Evolutionary conservation across 64 coral and sea anemone species (phyloP).

Genomic region (Trachythela sp.): DNA sequence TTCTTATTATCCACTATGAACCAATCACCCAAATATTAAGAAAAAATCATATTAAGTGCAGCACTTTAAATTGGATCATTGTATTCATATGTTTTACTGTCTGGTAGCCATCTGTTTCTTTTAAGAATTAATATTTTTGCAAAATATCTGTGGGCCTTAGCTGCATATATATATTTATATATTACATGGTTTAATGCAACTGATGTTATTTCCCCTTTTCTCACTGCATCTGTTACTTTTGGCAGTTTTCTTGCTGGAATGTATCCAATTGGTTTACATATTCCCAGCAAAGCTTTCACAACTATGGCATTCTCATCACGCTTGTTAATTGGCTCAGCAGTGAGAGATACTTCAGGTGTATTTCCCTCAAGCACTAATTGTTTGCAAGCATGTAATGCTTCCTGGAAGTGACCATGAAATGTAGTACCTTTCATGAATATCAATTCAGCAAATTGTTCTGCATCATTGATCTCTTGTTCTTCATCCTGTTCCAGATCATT

Average conservation of each 20-base stretch:
- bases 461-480: not conserved
- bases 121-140: conserved; percentile 32
- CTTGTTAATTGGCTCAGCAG: conserved; percentile 35
- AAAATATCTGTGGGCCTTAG: conserved; percentile 43
- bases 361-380: conserved; percentile 18
- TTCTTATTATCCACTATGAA: no score
- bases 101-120: conserved; percentile 31
- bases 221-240: conserved; percentile 36
- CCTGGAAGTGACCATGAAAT: conserved; percentile 43
- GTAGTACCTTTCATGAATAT: conserved; percentile 45
- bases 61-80: conserved; percentile 24
- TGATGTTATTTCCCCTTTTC: conserved; percentile 36
- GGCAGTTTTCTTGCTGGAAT: conserved; percentile 40
- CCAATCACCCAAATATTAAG: no score
- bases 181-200: conserved; percentile 38
- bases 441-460: conserved; percentile 11
- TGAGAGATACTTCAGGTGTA: conserved; percentile 7
- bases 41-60: not conserved
- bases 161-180: conserved; percentile 21
- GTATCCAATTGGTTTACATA: conserved; percentile 40
- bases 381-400: conserved; percentile 23
- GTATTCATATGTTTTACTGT: conserved; percentile 34
- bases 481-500: not conserved
- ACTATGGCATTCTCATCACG: conserved; percentile 55
- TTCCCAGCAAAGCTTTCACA: conserved; percentile 29